These are phyloP conservation scores for Carlito syrichta DNA, from an alignment of 2,113 vertebrate species.

Conservation along the genomic window DNA sequence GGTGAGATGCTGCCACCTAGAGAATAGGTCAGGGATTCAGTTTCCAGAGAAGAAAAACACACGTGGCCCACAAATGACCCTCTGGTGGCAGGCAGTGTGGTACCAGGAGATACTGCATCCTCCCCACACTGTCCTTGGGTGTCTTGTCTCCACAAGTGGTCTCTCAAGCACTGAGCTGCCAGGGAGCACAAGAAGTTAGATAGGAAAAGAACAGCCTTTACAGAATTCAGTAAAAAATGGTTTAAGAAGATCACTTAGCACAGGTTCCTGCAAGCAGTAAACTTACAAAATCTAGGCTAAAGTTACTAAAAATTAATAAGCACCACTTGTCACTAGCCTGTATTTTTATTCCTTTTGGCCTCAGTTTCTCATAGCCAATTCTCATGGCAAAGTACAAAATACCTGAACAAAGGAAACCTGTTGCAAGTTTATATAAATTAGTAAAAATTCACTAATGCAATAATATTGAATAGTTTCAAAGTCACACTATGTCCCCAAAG, in stretches of 20 bases:
- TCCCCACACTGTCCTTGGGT: accelerated
- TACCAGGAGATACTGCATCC: neutral
- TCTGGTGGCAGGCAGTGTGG: no score
- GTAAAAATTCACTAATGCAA: neutral
- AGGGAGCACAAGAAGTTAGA: neutral
- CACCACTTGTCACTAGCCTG: neutral
- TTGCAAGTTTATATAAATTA: neutral
- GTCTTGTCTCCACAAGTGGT: neutral
- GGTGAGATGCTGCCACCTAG: neutral
- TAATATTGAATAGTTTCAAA: neutral
- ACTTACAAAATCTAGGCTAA: neutral
- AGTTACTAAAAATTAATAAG: neutral
- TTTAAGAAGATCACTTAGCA: neutral
- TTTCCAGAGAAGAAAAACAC: neutral
- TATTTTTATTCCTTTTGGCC: neutral
- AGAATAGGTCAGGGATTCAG: neutral
- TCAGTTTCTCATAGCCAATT: neutral
- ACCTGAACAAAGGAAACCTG: neutral
- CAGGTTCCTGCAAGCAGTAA: neutral
- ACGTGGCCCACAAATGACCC: neutral
- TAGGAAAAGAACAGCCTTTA: no score
- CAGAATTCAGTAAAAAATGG: neutral
- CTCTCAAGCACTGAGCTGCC: neutral
- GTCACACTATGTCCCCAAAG: neutral
- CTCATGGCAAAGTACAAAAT: neutral